Evolutionary conservation across 2,113 vertebrate genomes (phyloP).

Genomic region (Crotalus horridus): DNA sequence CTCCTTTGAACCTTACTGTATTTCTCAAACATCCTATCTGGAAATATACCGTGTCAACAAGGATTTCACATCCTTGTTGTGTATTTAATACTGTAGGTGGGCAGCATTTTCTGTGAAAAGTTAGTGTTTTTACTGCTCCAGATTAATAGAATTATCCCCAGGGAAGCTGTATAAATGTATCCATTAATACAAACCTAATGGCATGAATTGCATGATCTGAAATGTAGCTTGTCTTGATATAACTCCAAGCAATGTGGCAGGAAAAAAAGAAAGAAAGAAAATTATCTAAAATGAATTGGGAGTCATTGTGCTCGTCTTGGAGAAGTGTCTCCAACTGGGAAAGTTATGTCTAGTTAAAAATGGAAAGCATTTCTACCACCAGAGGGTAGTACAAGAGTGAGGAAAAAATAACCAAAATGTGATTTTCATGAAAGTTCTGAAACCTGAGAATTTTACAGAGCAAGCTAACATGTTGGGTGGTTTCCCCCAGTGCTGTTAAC

Average conservation of each 20-base stretch:
- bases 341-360: constrained; percentile 15
- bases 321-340: neutral
- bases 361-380: constrained; percentile 39
- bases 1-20: neutral
- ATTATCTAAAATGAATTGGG: neutral
- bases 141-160: neutral
- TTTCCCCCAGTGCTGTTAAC: neutral
- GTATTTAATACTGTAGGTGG: neutral
- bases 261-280: neutral
- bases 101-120: neutral
- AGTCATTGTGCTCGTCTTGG: neutral
- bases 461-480: neutral
- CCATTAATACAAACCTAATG: neutral
- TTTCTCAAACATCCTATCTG: neutral
- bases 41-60: neutral
- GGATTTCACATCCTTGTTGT: too few relatives aligned
- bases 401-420: constrained; percentile 42
- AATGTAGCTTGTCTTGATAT: neutral
- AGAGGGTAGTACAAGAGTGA: constrained; percentile 58
- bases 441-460: neutral
- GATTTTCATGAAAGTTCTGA: constrained; percentile 7
- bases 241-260: neutral
- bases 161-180: neutral
- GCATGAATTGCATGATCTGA: neutral
- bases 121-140: neutral